Percentiles rank a stretch among this genome's conserved stretches.
Conservation (phyloP, 2,113 vertebrate genomes). For the Gorsachius goisagi region DNA sequence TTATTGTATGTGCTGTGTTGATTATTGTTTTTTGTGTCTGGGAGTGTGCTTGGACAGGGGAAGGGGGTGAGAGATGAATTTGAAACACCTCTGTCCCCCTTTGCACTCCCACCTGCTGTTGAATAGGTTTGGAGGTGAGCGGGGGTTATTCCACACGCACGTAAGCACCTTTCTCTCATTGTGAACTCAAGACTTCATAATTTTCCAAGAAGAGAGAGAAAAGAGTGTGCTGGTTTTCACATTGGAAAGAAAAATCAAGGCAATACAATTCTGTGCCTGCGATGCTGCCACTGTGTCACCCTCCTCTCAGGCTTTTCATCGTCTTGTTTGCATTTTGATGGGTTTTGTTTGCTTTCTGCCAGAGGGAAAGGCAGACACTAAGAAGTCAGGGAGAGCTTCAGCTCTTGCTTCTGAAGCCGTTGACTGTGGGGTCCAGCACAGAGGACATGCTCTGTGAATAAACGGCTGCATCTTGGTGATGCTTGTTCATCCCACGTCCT, state of each 20-base stretch:
- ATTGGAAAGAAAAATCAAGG: not conserved
- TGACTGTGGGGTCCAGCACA: not conserved
- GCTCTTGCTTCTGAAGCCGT: not conserved
- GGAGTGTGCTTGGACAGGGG: not conserved
- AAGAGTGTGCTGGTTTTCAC: not conserved
- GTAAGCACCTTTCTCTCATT: not conserved
- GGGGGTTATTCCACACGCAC: not conserved
- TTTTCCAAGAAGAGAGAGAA: not conserved
- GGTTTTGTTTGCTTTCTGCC: not conserved
- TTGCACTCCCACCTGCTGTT: not conserved
- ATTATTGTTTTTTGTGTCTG: not conserved
- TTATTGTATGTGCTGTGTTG: not conserved
- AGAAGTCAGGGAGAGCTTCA: not conserved
- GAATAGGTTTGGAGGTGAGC: not conserved
- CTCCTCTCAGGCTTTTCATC: not conserved
- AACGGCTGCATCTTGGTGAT: not conserved
- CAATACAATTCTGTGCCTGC: not conserved
- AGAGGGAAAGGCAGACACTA: not conserved
- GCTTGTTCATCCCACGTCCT: not conserved
- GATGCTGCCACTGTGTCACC: fast-evolving
- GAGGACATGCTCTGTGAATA: not conserved
- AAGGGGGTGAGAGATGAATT: not conserved
- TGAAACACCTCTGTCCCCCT: not conserved
- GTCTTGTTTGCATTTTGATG: not conserved
- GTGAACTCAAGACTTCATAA: not conserved